Conservation (phyloP, 2,113 vertebrate genomes). For the Pterocles burchelli region DNA sequence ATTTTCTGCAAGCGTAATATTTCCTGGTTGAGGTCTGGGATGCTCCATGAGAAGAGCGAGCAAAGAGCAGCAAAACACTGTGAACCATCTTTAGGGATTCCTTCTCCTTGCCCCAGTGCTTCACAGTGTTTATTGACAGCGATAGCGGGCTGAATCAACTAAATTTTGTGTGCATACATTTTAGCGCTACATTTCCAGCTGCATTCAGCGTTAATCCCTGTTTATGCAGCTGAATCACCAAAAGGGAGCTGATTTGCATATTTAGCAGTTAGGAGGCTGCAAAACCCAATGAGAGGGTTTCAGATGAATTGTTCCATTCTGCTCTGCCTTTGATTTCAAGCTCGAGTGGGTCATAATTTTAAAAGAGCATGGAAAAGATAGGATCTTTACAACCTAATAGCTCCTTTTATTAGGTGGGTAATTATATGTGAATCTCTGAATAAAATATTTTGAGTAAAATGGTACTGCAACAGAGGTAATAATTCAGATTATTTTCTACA, state of each 20-base stretch:
- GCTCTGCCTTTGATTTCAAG: constrained; percentile 79
- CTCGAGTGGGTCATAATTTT: constrained; percentile 79
- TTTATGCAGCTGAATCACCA: constrained; percentile 68
- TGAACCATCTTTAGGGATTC: too few species aligned
- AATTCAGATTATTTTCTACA: constrained; percentile 71
- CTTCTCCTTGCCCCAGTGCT: not conserved
- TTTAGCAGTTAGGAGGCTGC: constrained; percentile 73
- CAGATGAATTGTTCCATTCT: constrained; percentile 72
- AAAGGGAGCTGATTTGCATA: constrained; percentile 73
- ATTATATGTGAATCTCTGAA: constrained; percentile 74
- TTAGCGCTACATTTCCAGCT: constrained; percentile 48
- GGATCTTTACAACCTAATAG: constrained; percentile 79
- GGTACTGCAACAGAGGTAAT: constrained; percentile 72
- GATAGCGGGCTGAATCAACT: constrained; percentile 32
- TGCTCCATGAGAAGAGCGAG: too few species aligned
- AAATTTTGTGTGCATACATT: constrained; percentile 19
- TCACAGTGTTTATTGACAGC: not conserved
- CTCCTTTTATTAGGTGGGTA: constrained; percentile 78
- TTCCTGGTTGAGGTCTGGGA: not conserved
- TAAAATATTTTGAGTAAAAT: constrained; percentile 77
- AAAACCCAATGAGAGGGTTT: constrained; percentile 68
- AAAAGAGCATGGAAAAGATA: constrained; percentile 72
- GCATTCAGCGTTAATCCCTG: constrained; percentile 67
- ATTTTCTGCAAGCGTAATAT: accelerated
- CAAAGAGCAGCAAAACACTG: not conserved